Evolutionary conservation across 2,797 vertebrate genomes (phyloP).

Genomic region (Enteromius mattozi): DNA sequence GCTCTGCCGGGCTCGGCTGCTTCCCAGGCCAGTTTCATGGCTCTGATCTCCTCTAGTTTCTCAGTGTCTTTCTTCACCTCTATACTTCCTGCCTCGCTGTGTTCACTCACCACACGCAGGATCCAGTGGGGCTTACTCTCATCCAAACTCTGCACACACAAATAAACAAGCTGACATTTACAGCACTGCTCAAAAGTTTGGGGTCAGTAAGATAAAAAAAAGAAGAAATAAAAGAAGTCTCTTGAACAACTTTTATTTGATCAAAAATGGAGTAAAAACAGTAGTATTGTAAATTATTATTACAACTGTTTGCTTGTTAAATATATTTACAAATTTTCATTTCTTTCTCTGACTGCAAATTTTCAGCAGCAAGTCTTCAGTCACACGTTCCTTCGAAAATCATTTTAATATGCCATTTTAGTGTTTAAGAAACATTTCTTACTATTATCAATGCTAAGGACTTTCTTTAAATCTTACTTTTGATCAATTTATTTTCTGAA

Average conservation of each 20-base stretch:
- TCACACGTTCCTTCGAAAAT: neutral
- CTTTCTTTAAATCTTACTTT: neutral
- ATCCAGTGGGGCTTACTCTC: slow-evolving; percentile 81
- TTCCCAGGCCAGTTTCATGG: slow-evolving; percentile 90
- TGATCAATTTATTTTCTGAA: neutral
- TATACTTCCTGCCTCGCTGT: slow-evolving; percentile 72
- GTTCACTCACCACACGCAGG: slow-evolving; percentile 83
- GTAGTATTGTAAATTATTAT: neutral
- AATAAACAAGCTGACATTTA: slow-evolving; percentile 31
- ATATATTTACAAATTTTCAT: neutral
- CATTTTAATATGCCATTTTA: neutral
- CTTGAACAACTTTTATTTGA: neutral
- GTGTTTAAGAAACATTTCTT: slow-evolving; percentile 5
- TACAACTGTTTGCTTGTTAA: neutral
- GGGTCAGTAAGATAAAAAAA: neutral
- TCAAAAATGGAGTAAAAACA: neutral
- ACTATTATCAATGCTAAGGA: neutral
- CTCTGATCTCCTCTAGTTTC: slow-evolving; percentile 84
- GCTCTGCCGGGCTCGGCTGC: slow-evolving; percentile 83
- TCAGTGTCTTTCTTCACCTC: slow-evolving; percentile 87
- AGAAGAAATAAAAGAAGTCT: neutral
- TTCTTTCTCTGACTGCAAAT: neutral
- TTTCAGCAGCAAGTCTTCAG: neutral
- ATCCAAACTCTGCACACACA: slow-evolving; percentile 71
- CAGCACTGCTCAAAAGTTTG: slow-evolving; percentile 11